Evolutionary conservation across 2,113 vertebrate genomes (phyloP), one percentile per base, ranked within the genome.

Genomic region (Promerops cafer): DNA sequence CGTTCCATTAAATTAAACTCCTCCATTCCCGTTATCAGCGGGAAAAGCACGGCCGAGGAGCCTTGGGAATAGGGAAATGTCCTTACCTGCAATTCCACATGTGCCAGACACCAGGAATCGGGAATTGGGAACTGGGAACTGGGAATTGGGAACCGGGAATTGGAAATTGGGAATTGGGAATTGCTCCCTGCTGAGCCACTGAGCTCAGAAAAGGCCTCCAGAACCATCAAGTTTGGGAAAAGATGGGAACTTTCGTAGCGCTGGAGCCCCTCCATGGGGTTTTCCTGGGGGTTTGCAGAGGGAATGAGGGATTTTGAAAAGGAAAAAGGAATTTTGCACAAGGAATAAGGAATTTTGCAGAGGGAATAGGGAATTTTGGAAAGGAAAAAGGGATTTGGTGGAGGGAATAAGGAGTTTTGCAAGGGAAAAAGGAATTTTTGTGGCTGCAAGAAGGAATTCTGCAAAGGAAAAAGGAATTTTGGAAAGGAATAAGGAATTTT

Each of bases 191-290:
- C 42, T 10, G 63, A 68, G 28, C 10, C 17, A 6, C 22, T 1
- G 0, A 57, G 28, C 22, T 39, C 26, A 35, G 52, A 21, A 85
- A 66, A 21, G 16, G 16, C 16, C 44, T 42, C 35, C 20, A 28
- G 3, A 64, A 30, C 1, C 6, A 20, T 1, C 10, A 2, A 2
- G 6, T 68, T 49, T 49, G 21, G 66, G 65, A 24, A 24, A 45
- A 57, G 0, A 21, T 1, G 23, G 56, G 5, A n/a, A 7, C 59
- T 70, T 47, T 20, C 2, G 2, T 1, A 1, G 16, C 0, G 1
- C 28, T 3, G 8, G 30, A 22, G 4, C 3, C 16, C 4, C 4
- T 1, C 49, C 0, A 0, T 13, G 45, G 35, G 8, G 4, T 16
- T 71, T 39, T 63, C 4, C 39, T n/a, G 20, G 4, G 3, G 8